Evolutionary conservation across 2,113 vertebrate species (phyloP).

Genomic region (Argyrosomus japonicus): DNA sequence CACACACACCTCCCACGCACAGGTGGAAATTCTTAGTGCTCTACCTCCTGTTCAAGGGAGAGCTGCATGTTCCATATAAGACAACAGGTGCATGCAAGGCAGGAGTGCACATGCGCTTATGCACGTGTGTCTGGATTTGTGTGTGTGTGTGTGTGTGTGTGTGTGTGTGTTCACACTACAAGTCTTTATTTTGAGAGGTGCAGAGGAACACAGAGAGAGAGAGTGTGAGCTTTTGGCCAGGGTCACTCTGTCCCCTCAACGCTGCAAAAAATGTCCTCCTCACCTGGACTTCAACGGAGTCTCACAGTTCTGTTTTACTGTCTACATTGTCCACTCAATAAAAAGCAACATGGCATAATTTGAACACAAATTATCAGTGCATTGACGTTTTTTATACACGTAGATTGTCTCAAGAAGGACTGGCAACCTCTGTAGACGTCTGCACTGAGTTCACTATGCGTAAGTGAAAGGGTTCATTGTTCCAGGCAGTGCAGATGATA

Average conservation of each 20-base stretch:
- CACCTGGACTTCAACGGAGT: background rate
- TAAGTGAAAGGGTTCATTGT: background rate
- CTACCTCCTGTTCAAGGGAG: constrained; percentile 58
- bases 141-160: constrained; percentile 7
- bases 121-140: background rate
- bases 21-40: constrained; percentile 64
- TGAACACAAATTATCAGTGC: background rate
- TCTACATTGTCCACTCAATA: background rate
- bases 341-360: background rate
- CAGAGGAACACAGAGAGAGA: constrained; percentile 27
- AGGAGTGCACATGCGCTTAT: constrained; percentile 59
- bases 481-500: background rate
- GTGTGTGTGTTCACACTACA: constrained; percentile 9
- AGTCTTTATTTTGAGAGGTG: constrained; percentile 39
- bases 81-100: constrained; percentile 76
- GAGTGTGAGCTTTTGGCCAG: constrained; percentile 37
- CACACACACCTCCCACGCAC: constrained; percentile 47
- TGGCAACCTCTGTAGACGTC: background rate
- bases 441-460: background rate
- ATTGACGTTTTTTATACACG: background rate
- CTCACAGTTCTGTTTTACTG: background rate
- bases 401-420: background rate
- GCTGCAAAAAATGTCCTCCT: constrained; percentile 41
- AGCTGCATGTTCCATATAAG: constrained; percentile 53
- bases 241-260: constrained; percentile 38